Conservation (phyloP, 2,113 vertebrate species). For the Heptranchias perlo region DNA sequence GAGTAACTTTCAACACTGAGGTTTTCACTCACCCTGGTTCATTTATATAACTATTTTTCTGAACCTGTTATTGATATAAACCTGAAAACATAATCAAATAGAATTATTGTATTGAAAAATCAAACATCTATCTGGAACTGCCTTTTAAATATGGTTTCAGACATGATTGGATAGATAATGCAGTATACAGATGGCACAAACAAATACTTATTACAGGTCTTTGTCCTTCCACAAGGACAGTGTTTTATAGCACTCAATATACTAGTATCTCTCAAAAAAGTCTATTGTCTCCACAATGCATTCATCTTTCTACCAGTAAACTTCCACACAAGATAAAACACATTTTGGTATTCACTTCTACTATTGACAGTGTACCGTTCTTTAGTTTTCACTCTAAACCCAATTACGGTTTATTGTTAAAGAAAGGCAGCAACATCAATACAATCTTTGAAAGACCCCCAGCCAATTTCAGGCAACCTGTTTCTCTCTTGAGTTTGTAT, state of each 20-base stretch:
- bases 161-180: neutral
- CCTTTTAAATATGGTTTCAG: neutral
- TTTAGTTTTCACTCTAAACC: neutral
- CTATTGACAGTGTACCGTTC: neutral
- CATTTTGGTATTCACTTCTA: neutral
- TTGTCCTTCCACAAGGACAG: neutral
- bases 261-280: neutral
- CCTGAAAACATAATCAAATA: neutral
- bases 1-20: neutral
- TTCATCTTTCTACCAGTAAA: neutral
- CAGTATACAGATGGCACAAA: neutral
- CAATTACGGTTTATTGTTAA: neutral
- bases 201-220: neutral
- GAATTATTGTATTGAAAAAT: neutral
- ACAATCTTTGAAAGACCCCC: neutral
- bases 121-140: neutral
- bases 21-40: neutral
- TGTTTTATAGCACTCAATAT: neutral
- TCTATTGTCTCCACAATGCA: neutral
- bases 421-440: neutral
- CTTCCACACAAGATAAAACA: neutral
- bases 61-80: neutral
- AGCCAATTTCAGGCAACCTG: neutral
- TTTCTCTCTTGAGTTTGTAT: neutral
- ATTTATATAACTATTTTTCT: neutral